Evolutionary conservation across 2,888 invertebrate species (phyloP).

Genomic region (Euclidia mi): DNA sequence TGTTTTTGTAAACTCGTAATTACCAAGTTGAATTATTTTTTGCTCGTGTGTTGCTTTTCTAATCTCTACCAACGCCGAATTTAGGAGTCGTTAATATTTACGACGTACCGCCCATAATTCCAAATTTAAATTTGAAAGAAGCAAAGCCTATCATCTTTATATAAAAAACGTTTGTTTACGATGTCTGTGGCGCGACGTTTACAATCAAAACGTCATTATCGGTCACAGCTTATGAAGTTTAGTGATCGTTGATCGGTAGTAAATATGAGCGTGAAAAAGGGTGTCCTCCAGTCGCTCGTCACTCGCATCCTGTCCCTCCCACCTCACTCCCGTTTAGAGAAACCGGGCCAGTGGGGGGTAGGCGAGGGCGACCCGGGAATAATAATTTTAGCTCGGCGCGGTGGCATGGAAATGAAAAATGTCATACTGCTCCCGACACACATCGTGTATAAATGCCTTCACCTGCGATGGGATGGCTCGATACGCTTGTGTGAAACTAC

Average conservation of each 20-base stretch:
- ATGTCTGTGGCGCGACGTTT: slow-evolving; percentile 5
- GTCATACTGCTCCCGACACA: slow-evolving; percentile 61
- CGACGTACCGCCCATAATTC: slow-evolving; percentile 22
- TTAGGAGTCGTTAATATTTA: too few relatives aligned
- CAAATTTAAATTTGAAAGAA: slow-evolving; percentile 25
- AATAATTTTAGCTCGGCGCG: slow-evolving; percentile 74
- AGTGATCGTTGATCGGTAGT: slow-evolving; percentile 23
- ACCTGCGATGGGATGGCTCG: slow-evolving; percentile 57
- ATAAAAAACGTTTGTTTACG: slow-evolving; percentile 11
- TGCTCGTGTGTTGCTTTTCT: background rate
- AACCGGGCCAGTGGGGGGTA: slow-evolving; percentile 58
- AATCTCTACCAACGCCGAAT: too few relatives aligned
- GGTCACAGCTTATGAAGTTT: slow-evolving; percentile 32
- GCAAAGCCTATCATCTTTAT: background rate
- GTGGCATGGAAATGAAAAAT: slow-evolving; percentile 76
- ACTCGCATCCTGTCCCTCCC: slow-evolving; percentile 56
- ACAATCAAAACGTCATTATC: slow-evolving; percentile 9
- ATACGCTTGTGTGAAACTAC: slow-evolving; percentile 52
- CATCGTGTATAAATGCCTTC: slow-evolving; percentile 54
- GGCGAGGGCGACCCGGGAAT: slow-evolving; percentile 63
- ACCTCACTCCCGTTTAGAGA: slow-evolving; percentile 50
- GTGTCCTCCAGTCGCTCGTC: slow-evolving; percentile 54
- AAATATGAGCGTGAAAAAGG: slow-evolving; percentile 29
- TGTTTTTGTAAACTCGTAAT: slow-evolving; percentile 23
- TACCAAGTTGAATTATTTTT: slow-evolving; percentile 11